Percentiles rank a stretch among this genome's conserved stretches.
phyloP scores from a whole-genome alignment of 2,888 invertebrate genomes.

The Pristionchus maxplancki region DNA sequence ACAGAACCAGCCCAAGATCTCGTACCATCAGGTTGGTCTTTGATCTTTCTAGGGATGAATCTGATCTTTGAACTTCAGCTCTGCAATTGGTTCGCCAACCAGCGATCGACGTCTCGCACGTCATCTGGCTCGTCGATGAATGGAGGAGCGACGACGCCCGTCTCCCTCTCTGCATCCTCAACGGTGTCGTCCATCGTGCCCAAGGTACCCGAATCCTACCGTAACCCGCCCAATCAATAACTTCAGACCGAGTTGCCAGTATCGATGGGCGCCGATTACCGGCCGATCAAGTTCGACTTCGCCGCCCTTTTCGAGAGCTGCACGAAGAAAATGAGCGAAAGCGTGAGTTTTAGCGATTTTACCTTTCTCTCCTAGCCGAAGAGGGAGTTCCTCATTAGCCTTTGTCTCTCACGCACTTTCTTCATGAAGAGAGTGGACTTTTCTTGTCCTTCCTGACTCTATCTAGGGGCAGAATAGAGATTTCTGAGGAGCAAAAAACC shows the following conservation, averaged over 20 bases:
- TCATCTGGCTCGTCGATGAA: slow-evolving; percentile 44
- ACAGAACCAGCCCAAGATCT: slow-evolving; percentile 69
- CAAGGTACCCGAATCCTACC: slow-evolving; percentile 24
- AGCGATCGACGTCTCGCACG: slow-evolving; percentile 81
- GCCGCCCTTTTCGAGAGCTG: slow-evolving; percentile 54
- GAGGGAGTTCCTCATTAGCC: too few species aligned
- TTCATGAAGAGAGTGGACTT: too few species aligned
- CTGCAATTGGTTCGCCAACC: slow-evolving; percentile 89
- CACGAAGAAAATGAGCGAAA: slow-evolving; percentile 48
- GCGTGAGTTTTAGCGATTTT: slow-evolving; percentile 18
- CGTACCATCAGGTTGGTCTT: slow-evolving; percentile 64
- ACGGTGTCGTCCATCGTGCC: slow-evolving; percentile 20
- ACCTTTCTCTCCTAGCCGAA: too few species aligned
- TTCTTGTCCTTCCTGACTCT: too few species aligned
- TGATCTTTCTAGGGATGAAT: neutral
- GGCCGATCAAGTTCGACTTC: slow-evolving; percentile 57
- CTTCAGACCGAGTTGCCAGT: slow-evolving; percentile 42
- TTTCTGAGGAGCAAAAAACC: too few species aligned
- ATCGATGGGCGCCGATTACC: slow-evolving; percentile 37
- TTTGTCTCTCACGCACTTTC: too few species aligned
- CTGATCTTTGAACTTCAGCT: slow-evolving; percentile 61
- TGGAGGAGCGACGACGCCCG: slow-evolving; percentile 28
- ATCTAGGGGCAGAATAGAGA: too few species aligned
- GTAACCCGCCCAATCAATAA: neutral
- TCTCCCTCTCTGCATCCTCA: slow-evolving; percentile 34